These are phyloP conservation scores for Dolichallabes microphthalmus DNA, from an alignment of 2,113 vertebrate genomes.

Conservation along the genomic window DNA sequence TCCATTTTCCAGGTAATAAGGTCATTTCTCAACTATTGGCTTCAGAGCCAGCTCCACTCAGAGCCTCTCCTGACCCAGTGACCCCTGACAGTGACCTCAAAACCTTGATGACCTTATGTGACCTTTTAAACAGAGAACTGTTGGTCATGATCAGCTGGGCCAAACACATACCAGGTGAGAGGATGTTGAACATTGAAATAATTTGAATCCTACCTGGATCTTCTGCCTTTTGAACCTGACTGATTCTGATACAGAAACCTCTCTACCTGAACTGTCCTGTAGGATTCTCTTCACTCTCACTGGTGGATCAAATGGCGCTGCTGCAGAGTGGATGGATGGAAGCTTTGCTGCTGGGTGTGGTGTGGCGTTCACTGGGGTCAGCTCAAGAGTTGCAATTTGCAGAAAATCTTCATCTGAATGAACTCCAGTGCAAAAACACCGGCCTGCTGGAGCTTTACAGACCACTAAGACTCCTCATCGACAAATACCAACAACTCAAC, in stretches of 20 bases:
- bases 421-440: slow-evolving; percentile 54
- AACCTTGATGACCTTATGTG: slow-evolving; percentile 73
- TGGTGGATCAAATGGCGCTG: slow-evolving; percentile 73
- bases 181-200: not conserved
- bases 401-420: slow-evolving; percentile 62
- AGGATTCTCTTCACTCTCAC: slow-evolving; percentile 69
- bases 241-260: not conserved
- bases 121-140: slow-evolving; percentile 76
- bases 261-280: not conserved
- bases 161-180: slow-evolving; percentile 76
- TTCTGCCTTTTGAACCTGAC: not conserved
- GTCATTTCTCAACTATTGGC: slow-evolving; percentile 71
- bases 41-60: slow-evolving; percentile 67
- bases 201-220: not conserved
- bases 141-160: slow-evolving; percentile 76
- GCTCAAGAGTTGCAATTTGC: slow-evolving; percentile 67
- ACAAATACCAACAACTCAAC: slow-evolving; percentile 63
- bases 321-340: slow-evolving; percentile 77
- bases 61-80: slow-evolving; percentile 67
- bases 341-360: slow-evolving; percentile 68
- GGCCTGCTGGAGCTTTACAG: slow-evolving; percentile 67
- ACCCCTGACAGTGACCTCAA: slow-evolving; percentile 66
- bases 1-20: slow-evolving; percentile 67
- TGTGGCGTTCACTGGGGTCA: slow-evolving; percentile 62
- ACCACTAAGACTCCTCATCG: slow-evolving; percentile 65